A percentile compares a stretch with the other conserved stretches of the same genome.
Evolutionary conservation across 2,888 invertebrate species (phyloP).

Genomic region (Leptodirus hochenwartii): DNA sequence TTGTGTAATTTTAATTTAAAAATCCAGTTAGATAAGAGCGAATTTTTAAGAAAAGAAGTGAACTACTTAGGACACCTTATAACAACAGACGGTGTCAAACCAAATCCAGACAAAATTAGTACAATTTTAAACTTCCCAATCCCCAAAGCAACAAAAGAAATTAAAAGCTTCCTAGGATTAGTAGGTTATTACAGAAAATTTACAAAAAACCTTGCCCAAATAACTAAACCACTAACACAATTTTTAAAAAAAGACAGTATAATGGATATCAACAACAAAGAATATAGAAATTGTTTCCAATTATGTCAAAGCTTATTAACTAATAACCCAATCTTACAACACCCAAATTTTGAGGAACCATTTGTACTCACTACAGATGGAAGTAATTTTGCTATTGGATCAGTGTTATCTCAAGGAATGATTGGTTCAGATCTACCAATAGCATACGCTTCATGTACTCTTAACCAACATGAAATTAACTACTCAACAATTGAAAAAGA

Average conservation of each 20-base stretch:
- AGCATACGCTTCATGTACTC: conserved; percentile 13
- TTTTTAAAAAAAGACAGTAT: conserved; percentile 10
- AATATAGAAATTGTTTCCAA: conserved; percentile 8
- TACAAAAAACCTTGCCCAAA: conserved; percentile 8
- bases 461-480: conserved; percentile 11
- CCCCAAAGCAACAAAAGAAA: conserved; percentile 8
- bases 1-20: conserved; percentile 14
- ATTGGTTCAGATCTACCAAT: conserved; percentile 12
- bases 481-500: conserved; percentile 15
- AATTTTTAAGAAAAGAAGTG: conserved; percentile 2
- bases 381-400: conserved; percentile 13
- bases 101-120: conserved; percentile 7
- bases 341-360: conserved; percentile 13
- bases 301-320: conserved; percentile 8
- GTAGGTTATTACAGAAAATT: conserved; percentile 10
- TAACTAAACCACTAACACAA: conserved; percentile 10
- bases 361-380: conserved; percentile 15
- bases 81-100: conserved; percentile 7
- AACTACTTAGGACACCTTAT: conserved; percentile 4
- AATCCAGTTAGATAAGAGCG: conserved; percentile 11
- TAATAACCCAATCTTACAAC: conserved; percentile 10
- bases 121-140: conserved; percentile 7
- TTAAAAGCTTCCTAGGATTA: conserved; percentile 7
- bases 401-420: conserved; percentile 12
- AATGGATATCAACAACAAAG: conserved; percentile 4